Evolutionary conservation across 2,888 invertebrate genomes (phyloP), one percentile per base, ranked within the genome.

Genomic region (Kryphioiulus occultus): DNA sequence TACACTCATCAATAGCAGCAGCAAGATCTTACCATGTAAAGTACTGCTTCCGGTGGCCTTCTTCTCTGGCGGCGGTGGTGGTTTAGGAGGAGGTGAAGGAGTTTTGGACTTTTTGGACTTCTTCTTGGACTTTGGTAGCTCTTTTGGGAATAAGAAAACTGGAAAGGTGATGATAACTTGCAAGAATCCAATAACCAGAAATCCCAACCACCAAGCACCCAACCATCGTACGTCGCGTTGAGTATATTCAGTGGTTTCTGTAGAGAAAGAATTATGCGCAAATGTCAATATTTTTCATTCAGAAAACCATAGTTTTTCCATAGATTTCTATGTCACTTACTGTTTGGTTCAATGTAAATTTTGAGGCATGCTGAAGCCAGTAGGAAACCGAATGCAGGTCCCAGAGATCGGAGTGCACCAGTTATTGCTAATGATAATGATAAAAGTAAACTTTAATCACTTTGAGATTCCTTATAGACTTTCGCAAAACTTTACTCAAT

Each of bases 161-260:
- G 90, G 89, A 17, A 89, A 39, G 0, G 90, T 86, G 19, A 89
- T 88, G 17, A 90, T 15, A 0, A 89, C 85, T 2, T 90, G 53
- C 0, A 88, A 78, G 15, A 88, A 22, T 12, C 90, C 90, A 26
- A 90, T 87, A 26, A 90, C 88, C 26, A 90, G 59, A 87, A 90
- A 90, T 22, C 90, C 90, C 86, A 90, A 88, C 90, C 90, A 90
- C 90, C 90, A 90, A 7, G 90, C 90, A 39, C 90, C 90, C 0
- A 90, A 89, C 89, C 90, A 90, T 39, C 90, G 88, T 4, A 90
- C 90, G 86, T 90, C 90, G 10, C 88, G 88, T 19, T 88, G 47
- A 59, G 88, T 87, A 32, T 90, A 89, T 3, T 89, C 89, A 4
- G 90, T 90, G 86, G 89, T 90, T 87, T 89, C 90, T 90, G 86